Percentiles rank a stretch among this genome's conserved stretches.
Conservation (phyloP, 1,140 invertebrate species). For the Diachasma alloeum region DNA sequence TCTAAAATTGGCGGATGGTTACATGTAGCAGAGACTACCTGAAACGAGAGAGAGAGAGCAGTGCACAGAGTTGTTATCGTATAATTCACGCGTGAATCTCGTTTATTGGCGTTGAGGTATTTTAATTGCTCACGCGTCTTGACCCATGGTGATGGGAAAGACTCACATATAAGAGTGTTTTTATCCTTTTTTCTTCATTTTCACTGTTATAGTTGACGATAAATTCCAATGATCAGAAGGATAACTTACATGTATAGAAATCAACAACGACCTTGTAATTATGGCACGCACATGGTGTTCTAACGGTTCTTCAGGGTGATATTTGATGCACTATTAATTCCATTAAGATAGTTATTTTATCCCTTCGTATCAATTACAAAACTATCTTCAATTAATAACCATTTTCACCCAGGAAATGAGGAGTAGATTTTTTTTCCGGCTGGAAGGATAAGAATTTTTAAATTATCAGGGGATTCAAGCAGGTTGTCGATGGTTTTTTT, state of each 20-base stretch:
- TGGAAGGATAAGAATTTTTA: no score
- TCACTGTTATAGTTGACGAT: not conserved
- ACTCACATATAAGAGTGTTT: not conserved
- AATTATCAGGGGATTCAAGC: not conserved
- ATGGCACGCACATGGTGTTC: not conserved
- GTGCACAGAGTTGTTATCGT: not conserved
- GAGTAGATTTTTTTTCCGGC: no score
- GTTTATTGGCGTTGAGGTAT: conserved; percentile 29
- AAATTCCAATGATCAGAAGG: conserved; percentile 27
- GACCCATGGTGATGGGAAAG: not conserved
- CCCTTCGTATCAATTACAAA: no score
- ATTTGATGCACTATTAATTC: no score
- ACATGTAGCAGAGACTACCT: not conserved
- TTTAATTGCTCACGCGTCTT: conserved; percentile 24
- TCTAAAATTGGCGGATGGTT: conserved; percentile 4
- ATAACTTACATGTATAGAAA: not conserved
- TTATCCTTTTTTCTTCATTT: not conserved
- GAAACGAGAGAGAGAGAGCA: conserved; percentile 11
- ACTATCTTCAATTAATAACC: no score
- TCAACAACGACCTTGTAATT: conserved; percentile 15
- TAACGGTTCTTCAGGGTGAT: no score
- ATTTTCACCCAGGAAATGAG: no score
- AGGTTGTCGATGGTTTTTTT: not conserved
- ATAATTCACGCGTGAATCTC: conserved; percentile 23
- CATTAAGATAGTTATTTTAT: no score